Evolutionary conservation across 1,140 invertebrate genomes (phyloP).

Genomic region (Trichonephila inaurata): DNA sequence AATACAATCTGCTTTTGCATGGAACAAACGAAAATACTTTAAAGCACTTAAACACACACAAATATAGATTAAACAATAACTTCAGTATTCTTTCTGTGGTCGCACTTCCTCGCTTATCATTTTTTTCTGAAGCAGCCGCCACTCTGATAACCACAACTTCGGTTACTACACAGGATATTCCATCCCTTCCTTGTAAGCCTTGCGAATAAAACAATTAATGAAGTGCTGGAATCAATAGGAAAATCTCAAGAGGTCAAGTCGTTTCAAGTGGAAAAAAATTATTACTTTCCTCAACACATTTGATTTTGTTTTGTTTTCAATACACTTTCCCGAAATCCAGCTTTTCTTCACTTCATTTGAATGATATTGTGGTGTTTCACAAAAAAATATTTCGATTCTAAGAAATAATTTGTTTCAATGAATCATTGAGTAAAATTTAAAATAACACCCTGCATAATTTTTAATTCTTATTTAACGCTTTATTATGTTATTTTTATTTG

Average conservation of each 20-base stretch:
- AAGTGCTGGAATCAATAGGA: not conserved
- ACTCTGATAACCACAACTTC: slow-evolving; percentile 22
- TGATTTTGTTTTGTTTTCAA: not conserved
- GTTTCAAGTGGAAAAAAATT: not conserved
- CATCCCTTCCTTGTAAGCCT: not conserved
- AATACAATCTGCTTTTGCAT: not conserved
- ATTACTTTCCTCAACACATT: not conserved
- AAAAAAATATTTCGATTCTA: too few relatives aligned
- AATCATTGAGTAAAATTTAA: too few relatives aligned
- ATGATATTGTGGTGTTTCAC: not conserved
- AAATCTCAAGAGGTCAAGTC: not conserved
- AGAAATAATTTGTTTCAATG: too few relatives aligned
- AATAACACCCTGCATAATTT: too few relatives aligned
- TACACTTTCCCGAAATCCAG: not conserved
- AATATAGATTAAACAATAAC: not conserved
- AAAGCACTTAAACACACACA: not conserved
- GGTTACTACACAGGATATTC: not conserved
- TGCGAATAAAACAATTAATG: not conserved
- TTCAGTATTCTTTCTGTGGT: slow-evolving; percentile 35
- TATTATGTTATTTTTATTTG: too few relatives aligned
- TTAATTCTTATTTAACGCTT: too few relatives aligned
- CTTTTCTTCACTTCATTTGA: not conserved
- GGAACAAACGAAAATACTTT: slow-evolving; percentile 3
- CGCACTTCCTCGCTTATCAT: slow-evolving; percentile 28
- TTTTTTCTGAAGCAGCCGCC: slow-evolving; percentile 1